Percentiles rank a stretch among this genome's conserved stretches.
Evolutionary conservation across 1,140 invertebrate genomes (phyloP).

Genomic region (Luehdorfia chinensis): DNA sequence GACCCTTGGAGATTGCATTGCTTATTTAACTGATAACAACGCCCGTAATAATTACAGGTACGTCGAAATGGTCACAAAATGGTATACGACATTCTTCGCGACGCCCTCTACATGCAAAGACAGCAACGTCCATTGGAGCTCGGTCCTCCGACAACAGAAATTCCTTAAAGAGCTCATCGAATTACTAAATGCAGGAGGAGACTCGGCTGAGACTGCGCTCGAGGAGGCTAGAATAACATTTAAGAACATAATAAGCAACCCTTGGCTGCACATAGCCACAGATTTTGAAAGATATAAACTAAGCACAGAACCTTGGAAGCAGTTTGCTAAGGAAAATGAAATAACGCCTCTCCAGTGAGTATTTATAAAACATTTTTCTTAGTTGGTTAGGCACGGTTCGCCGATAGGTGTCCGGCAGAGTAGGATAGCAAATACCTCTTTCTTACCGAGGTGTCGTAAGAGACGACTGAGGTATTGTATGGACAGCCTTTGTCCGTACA

Average conservation of each 20-base stretch:
- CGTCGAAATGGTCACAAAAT: constrained; percentile 64
- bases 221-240: constrained; percentile 81
- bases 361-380: not conserved
- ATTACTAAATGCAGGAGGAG: constrained; percentile 75
- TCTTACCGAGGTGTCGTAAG: no score
- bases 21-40: no score
- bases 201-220: constrained; percentile 78
- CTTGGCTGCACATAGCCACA: constrained; percentile 84
- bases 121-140: constrained; percentile 84
- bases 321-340: constrained; percentile 55
- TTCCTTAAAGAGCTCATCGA: constrained; percentile 84
- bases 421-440: no score
- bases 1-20: no score
- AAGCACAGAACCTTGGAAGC: constrained; percentile 78
- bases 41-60: constrained; percentile 32
- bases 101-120: constrained; percentile 77
- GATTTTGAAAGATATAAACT: constrained; percentile 79
- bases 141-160: constrained; percentile 85
- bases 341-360: constrained; percentile 41
- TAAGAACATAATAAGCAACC: constrained; percentile 77
- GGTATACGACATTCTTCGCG: constrained; percentile 53
- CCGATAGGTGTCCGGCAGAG: no score
- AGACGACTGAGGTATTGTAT: no score
- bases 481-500: no score
- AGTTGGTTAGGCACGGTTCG: no score